Evolutionary conservation across 2,888 invertebrate genomes (phyloP).

Genomic region (Mellilla xanthometata): DNA sequence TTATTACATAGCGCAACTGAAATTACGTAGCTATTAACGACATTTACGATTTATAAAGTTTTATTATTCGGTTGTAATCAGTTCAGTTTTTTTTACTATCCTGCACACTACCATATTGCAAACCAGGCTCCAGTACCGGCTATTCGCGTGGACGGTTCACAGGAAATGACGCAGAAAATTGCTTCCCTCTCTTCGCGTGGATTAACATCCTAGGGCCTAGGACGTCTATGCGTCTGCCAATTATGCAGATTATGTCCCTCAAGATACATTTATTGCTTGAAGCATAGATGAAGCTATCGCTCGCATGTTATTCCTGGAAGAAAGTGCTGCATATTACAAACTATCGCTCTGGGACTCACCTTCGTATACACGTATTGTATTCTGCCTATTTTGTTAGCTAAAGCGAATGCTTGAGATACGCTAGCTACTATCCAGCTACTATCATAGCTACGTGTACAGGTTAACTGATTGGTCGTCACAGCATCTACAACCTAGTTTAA

Average conservation of each 20-base stretch:
- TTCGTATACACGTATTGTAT: neutral
- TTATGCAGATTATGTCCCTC: slow-evolving; percentile 77
- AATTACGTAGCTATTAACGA: too few relatives aligned
- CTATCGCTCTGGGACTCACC: slow-evolving; percentile 1
- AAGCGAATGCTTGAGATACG: too few relatives aligned
- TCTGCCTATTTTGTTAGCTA: neutral
- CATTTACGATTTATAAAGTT: too few relatives aligned
- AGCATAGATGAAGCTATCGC: slow-evolving; percentile 47
- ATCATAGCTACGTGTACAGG: too few relatives aligned
- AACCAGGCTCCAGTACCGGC: slow-evolving; percentile 26
- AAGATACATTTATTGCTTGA: slow-evolving; percentile 61
- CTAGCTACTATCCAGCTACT: too few relatives aligned
- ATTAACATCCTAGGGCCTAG: slow-evolving; percentile 78
- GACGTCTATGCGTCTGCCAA: slow-evolving; percentile 75
- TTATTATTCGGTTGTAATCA: too few relatives aligned
- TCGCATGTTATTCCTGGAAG: slow-evolving; percentile 13
- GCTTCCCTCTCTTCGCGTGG: slow-evolving; percentile 69
- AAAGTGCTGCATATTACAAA: neutral
- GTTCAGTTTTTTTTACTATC: too few relatives aligned
- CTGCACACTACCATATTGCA: neutral
- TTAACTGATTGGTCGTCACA: too few relatives aligned
- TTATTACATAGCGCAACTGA: too few relatives aligned
- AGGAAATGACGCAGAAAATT: slow-evolving; percentile 82
- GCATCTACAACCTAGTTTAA: too few relatives aligned
- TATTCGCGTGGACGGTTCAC: slow-evolving; percentile 63